These are phyloP conservation scores for Grammomys surdaster DNA, from an alignment of 2,113 vertebrate species.

Conservation along the genomic window DNA sequence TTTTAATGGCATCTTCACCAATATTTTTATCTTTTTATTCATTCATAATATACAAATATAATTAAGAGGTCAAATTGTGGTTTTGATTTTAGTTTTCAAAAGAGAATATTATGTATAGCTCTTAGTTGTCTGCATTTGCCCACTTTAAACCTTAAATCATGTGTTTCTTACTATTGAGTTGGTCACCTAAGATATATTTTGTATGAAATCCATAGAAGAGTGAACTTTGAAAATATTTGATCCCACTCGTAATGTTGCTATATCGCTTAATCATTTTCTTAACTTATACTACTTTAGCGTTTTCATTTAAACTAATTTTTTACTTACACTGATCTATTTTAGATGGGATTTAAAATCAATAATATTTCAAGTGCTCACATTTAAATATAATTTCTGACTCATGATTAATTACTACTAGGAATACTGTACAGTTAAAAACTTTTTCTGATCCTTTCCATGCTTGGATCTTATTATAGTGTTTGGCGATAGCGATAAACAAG, in stretches of 20 bases:
- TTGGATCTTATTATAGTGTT: not conserved
- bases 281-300: not conserved
- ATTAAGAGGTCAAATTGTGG: not conserved
- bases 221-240: not conserved
- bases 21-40: not conserved
- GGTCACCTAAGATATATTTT: not conserved
- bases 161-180: not conserved
- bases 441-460: not conserved
- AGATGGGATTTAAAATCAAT: not conserved
- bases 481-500: not conserved
- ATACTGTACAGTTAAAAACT: not conserved
- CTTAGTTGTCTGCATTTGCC: not conserved
- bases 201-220: not conserved
- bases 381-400: not conserved
- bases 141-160: not conserved
- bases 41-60: not conserved
- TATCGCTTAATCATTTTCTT: not conserved
- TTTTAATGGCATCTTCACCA: not conserved
- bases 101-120: not conserved
- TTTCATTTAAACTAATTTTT: not conserved
- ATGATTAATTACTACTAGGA: slow-evolving; percentile 5
- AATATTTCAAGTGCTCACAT: not conserved
- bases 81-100: not conserved
- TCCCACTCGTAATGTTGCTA: not conserved
- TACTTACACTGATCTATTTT: not conserved